Conservation (phyloP, 2,888 invertebrate genomes). For the Caenorhabditis sulstoni region DNA sequence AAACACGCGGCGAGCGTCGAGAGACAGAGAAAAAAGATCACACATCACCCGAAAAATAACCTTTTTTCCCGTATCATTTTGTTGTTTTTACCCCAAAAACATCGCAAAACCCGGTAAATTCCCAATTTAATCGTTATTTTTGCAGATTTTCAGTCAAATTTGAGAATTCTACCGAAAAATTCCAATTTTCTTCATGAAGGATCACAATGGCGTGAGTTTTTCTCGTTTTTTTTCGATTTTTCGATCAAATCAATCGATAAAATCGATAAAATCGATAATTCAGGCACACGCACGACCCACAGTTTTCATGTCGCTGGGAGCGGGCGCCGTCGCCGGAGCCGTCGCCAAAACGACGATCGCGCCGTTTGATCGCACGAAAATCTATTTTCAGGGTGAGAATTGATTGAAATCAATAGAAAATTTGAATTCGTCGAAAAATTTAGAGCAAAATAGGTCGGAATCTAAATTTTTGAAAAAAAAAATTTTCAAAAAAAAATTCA, state of each 20-base stretch:
- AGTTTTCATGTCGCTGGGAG: slow-evolving; percentile 87
- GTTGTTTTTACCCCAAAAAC: slow-evolving; percentile 25
- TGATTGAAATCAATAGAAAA: too few species aligned
- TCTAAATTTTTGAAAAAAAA: background rate
- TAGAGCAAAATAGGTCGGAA: too few species aligned
- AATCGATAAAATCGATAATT: slow-evolving; percentile 13
- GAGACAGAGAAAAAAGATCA: slow-evolving; percentile 41
- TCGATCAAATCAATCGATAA: background rate
- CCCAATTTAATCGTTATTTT: background rate
- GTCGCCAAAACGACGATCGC: slow-evolving; percentile 95
- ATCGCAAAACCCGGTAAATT: slow-evolving; percentile 8
- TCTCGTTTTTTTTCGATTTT: too few species aligned
- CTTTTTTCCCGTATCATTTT: background rate
- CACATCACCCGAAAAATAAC: slow-evolving; percentile 11
- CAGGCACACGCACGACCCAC: slow-evolving; percentile 43
- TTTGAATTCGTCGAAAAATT: background rate
- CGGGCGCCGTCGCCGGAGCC: slow-evolving; percentile 95
- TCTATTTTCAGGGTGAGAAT: slow-evolving; percentile 89
- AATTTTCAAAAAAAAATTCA: too few species aligned
- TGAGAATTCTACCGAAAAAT: background rate
- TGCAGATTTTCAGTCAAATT: background rate
- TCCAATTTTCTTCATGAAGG: background rate
- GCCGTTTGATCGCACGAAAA: slow-evolving; percentile 96
- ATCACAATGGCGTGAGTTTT: background rate
- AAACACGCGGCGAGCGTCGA: slow-evolving; percentile 30